Evolutionary conservation across 2,888 invertebrate genomes (phyloP), one percentile per base, ranked within the genome.

Genomic region (Leucophenga maculata): DNA sequence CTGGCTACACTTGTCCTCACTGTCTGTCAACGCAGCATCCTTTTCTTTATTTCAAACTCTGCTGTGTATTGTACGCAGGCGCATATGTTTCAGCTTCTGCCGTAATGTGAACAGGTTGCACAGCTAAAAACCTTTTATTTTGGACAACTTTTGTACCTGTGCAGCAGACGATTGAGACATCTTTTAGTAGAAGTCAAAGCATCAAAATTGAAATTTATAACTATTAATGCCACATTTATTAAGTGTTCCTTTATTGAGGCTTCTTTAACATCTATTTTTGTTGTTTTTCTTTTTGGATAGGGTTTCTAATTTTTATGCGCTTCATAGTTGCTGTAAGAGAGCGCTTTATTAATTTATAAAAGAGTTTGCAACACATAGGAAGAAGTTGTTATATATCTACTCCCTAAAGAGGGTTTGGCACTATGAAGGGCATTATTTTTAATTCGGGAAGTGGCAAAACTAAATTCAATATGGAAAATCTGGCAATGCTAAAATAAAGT

Each of bases 1-100:
- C 2, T 4, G 9, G 9, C 39, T 64, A 26, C 62, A 64, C 62
- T 64, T 64, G 62, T 64, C 62, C 22, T 46, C 62, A 22, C 62
- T 18, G 26, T 39, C 62, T 46, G 62, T 3, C 46, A 13, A 22
- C 14, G 46, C 18, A 50, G 50, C 50, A 50, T 50, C 50, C 50
- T 50, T n/a, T 18, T 8, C 39, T 39, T 39, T 39, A 11, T 39
- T 39, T 39, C 39, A 11, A n/a, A n/a, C n/a, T n/a, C n/a, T n/a
- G 39, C 11, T 39, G 8, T 11, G 9, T 11, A 39, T 11, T 11
- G 39, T 18, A 8, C 50, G 18, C 16, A 14, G 9, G 55, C 55
- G 55, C 55, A 59, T 59, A 13, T 59, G 22, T 46, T 20, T n/a
- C n/a, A 11, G 39, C 62, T 48, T 14, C 62, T 64, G 32, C 14